Evolutionary conservation across 2,797 vertebrate species (phyloP).

Genomic region (Myotis myotis): DNA sequence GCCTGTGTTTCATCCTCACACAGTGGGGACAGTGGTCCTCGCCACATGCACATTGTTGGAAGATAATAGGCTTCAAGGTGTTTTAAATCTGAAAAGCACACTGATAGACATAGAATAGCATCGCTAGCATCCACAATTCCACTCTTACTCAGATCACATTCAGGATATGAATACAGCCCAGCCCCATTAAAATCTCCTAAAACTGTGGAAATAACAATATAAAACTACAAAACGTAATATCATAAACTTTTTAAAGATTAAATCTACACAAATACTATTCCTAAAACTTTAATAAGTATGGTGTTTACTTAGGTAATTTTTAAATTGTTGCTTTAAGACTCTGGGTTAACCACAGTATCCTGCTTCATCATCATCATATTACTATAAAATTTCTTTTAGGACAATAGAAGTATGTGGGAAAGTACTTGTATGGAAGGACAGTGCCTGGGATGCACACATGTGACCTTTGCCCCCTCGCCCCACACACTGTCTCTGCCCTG

Average conservation of each 20-base stretch:
- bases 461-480: background rate
- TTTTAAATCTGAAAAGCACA: background rate
- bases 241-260: conserved; percentile 29
- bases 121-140: background rate
- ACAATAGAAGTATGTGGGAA: rapidly evolving
- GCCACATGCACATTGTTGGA: background rate
- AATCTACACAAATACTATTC: conserved; percentile 43
- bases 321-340: background rate
- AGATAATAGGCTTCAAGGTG: background rate
- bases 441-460: background rate
- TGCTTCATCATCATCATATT: background rate
- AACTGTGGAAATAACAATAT: background rate
- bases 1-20: background rate
- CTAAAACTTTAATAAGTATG: background rate
- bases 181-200: background rate
- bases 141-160: background rate
- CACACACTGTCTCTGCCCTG: background rate
- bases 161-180: background rate
- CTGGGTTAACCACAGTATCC: background rate
- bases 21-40: background rate
- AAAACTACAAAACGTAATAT: background rate
- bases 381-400: background rate
- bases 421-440: background rate
- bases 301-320: background rate
- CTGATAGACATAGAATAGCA: background rate